These are phyloP conservation scores for Hydrotaea diabolus DNA, from an alignment of 2,888 invertebrate species.

Conservation along the genomic window DNA sequence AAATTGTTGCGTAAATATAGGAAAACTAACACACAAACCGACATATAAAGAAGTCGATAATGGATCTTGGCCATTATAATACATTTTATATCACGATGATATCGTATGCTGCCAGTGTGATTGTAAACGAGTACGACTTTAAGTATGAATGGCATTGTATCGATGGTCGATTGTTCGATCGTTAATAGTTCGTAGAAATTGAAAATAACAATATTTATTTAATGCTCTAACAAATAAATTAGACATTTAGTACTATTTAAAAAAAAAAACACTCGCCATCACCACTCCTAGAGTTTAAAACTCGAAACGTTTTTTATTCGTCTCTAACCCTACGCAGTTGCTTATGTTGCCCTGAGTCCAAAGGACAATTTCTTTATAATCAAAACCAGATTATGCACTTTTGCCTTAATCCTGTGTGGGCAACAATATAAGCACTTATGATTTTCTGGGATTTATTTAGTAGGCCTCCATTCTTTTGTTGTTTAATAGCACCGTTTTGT, in stretches of 20 bases:
- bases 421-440: constrained; percentile 5
- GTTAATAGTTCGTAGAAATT: constrained; percentile 64
- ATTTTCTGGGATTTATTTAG: neutral
- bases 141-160: no score
- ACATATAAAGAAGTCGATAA: no score
- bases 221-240: constrained; percentile 60
- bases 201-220: constrained; percentile 59
- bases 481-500: constrained; percentile 63
- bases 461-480: neutral
- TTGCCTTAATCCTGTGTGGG: neutral
- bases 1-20: constrained; percentile 76
- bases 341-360: constrained; percentile 16
- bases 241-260: constrained; percentile 48
- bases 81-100: constrained; percentile 48
- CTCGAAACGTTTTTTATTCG: neutral
- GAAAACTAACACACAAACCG: neutral
- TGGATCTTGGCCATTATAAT: constrained; percentile 62
- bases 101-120: neutral
- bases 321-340: constrained; percentile 12
- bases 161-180: constrained; percentile 33
- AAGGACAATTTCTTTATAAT: constrained; percentile 41
- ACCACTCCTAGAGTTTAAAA: neutral
- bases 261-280: neutral
- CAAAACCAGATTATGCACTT: constrained; percentile 4
- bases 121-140: neutral